Percentiles rank a stretch among this genome's conserved stretches.
Conservation (phyloP, 2,797 vertebrate genomes). For the Bradypodion ventrale region DNA sequence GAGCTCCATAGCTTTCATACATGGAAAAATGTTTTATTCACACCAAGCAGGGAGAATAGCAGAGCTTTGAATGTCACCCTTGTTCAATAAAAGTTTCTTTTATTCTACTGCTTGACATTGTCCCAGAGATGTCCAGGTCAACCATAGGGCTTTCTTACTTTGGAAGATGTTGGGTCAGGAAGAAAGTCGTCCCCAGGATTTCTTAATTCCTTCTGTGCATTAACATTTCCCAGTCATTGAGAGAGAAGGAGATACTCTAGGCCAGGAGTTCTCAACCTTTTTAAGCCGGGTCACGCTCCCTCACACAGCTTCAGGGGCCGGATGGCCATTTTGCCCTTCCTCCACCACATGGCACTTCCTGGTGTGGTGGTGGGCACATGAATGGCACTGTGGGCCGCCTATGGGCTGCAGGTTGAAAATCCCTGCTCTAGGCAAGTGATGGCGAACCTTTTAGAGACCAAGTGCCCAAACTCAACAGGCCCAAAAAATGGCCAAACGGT, state of each 20-base stretch:
- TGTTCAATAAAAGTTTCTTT: background rate
- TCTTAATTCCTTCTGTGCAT: background rate
- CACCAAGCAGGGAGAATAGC: background rate
- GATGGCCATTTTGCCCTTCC: too few relatives aligned
- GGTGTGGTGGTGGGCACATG: too few relatives aligned
- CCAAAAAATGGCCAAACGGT: too few relatives aligned
- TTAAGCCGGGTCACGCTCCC: too few relatives aligned
- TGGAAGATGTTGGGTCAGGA: rapidly evolving
- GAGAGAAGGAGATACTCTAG: rapidly evolving
- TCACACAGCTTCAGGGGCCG: too few relatives aligned
- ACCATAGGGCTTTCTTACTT: background rate
- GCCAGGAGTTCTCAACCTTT: too few relatives aligned
- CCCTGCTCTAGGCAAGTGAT: too few relatives aligned
- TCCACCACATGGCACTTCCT: too few relatives aligned
- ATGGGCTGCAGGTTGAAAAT: too few relatives aligned
- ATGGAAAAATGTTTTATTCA: slow-evolving; percentile 43
- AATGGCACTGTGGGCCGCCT: too few relatives aligned
- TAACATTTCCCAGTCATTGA: rapidly evolving
- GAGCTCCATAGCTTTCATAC: slow-evolving; percentile 23
- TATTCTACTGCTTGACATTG: background rate
- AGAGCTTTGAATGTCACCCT: slow-evolving; percentile 18
- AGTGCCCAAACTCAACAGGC: too few relatives aligned
- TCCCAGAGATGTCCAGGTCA: background rate
- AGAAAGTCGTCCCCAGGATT: rapidly evolving
- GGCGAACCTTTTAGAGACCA: too few relatives aligned